These are phyloP conservation scores for Amblyopsis rosae DNA, from an alignment of 2,113 vertebrate species.

Conservation along the genomic window DNA sequence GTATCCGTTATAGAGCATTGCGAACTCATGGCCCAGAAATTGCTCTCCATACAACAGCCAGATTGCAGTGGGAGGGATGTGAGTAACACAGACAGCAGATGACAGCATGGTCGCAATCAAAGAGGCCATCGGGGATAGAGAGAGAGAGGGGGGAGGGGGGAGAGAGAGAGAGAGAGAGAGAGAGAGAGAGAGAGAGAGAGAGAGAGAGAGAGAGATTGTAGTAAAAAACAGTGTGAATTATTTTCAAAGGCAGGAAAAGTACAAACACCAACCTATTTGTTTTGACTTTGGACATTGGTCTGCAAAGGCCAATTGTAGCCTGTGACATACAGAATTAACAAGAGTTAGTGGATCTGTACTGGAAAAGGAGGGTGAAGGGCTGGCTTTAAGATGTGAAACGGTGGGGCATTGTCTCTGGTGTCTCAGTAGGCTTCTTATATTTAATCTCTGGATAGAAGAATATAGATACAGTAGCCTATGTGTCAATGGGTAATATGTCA, in stretches of 20 bases:
- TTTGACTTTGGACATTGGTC: not conserved
- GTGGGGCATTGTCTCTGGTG: too few relatives aligned
- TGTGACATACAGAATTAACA: too few relatives aligned
- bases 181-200: slow-evolving; percentile 10
- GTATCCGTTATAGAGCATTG: slow-evolving; percentile 23
- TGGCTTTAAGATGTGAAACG: too few relatives aligned
- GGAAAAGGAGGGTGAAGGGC: too few relatives aligned
- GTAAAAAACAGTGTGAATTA: too few relatives aligned
- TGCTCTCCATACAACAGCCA: slow-evolving; percentile 59
- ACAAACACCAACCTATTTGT: not conserved
- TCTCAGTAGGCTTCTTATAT: too few relatives aligned
- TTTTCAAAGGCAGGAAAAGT: not conserved
- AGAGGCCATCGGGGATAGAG: slow-evolving; percentile 33
- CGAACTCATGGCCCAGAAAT: slow-evolving; percentile 25
- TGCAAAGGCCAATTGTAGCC: too few relatives aligned
- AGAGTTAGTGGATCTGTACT: too few relatives aligned
- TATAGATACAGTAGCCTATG: too few relatives aligned
- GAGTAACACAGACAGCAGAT: slow-evolving; percentile 63
- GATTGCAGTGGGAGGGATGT: slow-evolving; percentile 72
- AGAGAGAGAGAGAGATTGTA: not conserved
- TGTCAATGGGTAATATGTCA: too few relatives aligned
- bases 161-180: slow-evolving; percentile 10
- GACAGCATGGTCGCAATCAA: slow-evolving; percentile 55
- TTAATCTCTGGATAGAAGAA: too few relatives aligned
- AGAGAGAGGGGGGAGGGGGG: slow-evolving; percentile 7